A percentile compares a stretch with the other conserved stretches of the same genome.
phyloP scores from a whole-genome alignment of 1,140 invertebrate genomes.

The Drosophila sechellia region DNA sequence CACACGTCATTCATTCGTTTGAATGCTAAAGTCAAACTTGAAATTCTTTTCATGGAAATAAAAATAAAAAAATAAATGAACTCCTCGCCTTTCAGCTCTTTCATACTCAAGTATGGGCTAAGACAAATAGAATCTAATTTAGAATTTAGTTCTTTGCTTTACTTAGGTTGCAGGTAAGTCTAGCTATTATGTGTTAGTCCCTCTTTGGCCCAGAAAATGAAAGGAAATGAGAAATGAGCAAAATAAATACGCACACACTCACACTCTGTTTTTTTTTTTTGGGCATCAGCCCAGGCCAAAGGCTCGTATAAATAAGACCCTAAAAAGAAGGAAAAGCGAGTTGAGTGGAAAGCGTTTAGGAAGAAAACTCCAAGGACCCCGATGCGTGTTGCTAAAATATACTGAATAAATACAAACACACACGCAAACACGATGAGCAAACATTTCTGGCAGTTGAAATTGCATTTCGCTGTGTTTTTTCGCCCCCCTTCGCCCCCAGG shows the following conservation, averaged over 20 bases:
- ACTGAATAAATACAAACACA: constrained; percentile 70
- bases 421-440: constrained; percentile 30
- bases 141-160: constrained; percentile 51
- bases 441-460: constrained; percentile 51
- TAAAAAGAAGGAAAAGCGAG: constrained; percentile 15
- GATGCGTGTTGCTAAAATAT: constrained; percentile 55
- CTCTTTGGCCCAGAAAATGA: constrained; percentile 40
- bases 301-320: constrained; percentile 56
- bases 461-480: constrained; percentile 49
- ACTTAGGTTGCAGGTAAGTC: constrained; percentile 46
- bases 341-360: constrained; percentile 27
- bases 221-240: constrained; percentile 73
- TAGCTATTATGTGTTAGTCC: constrained; percentile 26
- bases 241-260: constrained; percentile 55
- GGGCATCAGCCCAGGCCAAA: constrained; percentile 42
- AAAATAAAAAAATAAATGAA: constrained; percentile 28
- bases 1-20: constrained; percentile 32
- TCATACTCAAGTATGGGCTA: constrained; percentile 5
- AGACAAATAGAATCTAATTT: constrained; percentile 67
- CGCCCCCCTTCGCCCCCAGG: constrained; percentile 7
- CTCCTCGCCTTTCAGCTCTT: constrained; percentile 10
- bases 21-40: constrained; percentile 33
- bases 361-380: constrained; percentile 20
- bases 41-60: constrained; percentile 16
- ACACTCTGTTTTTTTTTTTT: constrained; percentile 44